Base-by-base conservation (phyloP, 2,113 vertebrate genomes). In the Xenus cinereus region DNA sequence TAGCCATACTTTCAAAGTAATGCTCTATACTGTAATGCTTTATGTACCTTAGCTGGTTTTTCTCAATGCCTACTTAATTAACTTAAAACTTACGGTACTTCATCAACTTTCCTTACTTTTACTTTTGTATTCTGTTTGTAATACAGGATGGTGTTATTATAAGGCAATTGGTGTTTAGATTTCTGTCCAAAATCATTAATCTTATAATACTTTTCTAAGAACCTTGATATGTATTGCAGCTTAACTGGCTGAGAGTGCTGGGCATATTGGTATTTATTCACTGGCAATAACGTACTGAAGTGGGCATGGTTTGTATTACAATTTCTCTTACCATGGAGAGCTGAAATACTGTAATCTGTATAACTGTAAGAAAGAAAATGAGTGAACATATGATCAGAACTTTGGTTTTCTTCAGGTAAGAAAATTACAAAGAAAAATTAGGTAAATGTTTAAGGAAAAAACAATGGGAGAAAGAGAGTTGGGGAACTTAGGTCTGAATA, bases 131-230 rank as follows among this genome's bases (percentile, higher is more conserved):
- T 86, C 88, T 37, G 53, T 78, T 21, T 85, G 30, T 19, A 85
- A 54, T 88, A 59, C 33, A 60, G 33, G n/a, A 75, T 67, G 21
- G 7, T 73, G 46, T 66, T 81, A 73, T 69, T 92, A 82, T 62
- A 63, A 87, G 33, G 21, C 30, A 83, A 24, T 59, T 75, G 35
- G 33, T 67, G 63, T 90, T 69, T 41, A 67, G 39, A 81, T 87
- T 94, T 94, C 48, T 73, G 39, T 66, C 41, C 33, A 78, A 85
- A 66, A 79, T 80, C 17, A 62, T 95, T 94, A 71, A 96, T 91
- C n/a, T 43, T 81, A 24, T 50, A 77, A 88, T 59, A 56, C 2
- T 50, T 90, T 74, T 28, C 73, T 53, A 79, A 93, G 80, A 93
- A 57, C 18, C 63, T 94, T n/a, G 63, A 28, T 64, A 33, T 3